Conservation (phyloP, 2,797 vertebrate species). For the Macropodus opercularis region DNA sequence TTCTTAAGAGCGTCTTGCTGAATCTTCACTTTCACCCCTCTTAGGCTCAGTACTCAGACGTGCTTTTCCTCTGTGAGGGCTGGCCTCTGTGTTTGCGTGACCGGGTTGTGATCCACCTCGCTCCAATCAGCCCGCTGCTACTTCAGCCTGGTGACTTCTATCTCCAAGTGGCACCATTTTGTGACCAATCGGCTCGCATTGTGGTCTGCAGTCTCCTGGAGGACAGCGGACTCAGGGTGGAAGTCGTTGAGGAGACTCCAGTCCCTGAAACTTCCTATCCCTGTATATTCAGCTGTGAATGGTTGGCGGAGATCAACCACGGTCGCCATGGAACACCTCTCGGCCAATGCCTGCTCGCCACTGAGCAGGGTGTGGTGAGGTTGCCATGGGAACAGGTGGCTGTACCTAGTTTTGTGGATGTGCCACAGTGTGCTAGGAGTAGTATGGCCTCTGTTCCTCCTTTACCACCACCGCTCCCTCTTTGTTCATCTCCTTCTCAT, state of each 20-base stretch:
- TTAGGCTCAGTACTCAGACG: slow-evolving; percentile 85
- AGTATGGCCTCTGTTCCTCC: slow-evolving; percentile 67
- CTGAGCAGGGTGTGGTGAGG: slow-evolving; percentile 81
- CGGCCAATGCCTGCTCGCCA: slow-evolving; percentile 84
- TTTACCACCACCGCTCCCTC: slow-evolving; percentile 45
- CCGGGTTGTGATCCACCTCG: slow-evolving; percentile 86
- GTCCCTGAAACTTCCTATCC: slow-evolving; percentile 81
- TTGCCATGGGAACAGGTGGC: slow-evolving; percentile 86
- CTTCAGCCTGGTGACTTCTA: slow-evolving; percentile 89
- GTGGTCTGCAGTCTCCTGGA: slow-evolving; percentile 84
- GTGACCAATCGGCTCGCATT: slow-evolving; percentile 77
- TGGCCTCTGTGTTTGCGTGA: slow-evolving; percentile 90
- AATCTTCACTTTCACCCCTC: slow-evolving; percentile 6
- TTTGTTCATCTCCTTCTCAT: slow-evolving; percentile 39
- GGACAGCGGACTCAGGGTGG: slow-evolving; percentile 74
- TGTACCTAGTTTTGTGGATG: slow-evolving; percentile 83
- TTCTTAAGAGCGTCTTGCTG: not conserved
- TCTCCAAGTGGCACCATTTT: slow-evolving; percentile 85
- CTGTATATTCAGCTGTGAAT: slow-evolving; percentile 84
- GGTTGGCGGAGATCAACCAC: slow-evolving; percentile 84
- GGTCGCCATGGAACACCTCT: slow-evolving; percentile 76
- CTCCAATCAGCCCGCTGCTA: slow-evolving; percentile 82
- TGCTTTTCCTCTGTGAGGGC: slow-evolving; percentile 87
- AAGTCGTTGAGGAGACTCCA: slow-evolving; percentile 80
- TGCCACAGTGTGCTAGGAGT: slow-evolving; percentile 53